Evolutionary conservation across 2,797 vertebrate genomes (phyloP).

Genomic region (Takifugu ocellatus): DNA sequence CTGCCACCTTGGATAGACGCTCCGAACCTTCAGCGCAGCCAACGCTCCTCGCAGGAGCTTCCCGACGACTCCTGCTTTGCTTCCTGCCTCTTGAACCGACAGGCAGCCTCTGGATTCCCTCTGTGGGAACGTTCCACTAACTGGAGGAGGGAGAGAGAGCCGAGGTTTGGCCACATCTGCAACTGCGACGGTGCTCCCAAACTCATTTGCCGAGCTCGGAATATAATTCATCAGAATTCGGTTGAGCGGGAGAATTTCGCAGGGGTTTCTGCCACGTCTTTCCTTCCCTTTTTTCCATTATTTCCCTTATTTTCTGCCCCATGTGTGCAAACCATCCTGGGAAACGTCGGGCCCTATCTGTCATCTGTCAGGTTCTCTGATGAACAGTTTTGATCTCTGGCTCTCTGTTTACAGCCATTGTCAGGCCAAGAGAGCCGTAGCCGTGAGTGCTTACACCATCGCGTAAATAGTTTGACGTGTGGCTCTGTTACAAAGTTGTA

Average conservation of each 20-base stretch:
- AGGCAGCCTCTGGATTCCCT: too few relatives aligned
- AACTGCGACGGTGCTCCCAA: slow-evolving; percentile 63
- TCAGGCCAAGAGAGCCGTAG: slow-evolving; percentile 72
- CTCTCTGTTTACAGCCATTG: slow-evolving; percentile 74
- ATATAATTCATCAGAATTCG: slow-evolving; percentile 13
- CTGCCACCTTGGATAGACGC: too few relatives aligned
- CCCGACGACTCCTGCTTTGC: too few relatives aligned
- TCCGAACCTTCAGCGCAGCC: too few relatives aligned
- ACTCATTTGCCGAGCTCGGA: slow-evolving; percentile 59
- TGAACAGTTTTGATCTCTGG: slow-evolving; percentile 76
- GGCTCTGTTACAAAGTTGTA: slow-evolving; percentile 74
- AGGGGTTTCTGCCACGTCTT: slow-evolving; percentile 5
- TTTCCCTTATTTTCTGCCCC: slow-evolving; percentile 6
- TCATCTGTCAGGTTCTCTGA: slow-evolving; percentile 75
- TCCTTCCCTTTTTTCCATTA: slow-evolving; percentile 20
- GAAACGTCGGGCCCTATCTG: slow-evolving; percentile 74
- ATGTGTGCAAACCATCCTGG: slow-evolving; percentile 59
- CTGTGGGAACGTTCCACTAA: too few relatives aligned
- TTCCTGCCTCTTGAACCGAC: too few relatives aligned
- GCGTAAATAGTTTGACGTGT: slow-evolving; percentile 82
- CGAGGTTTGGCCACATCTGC: slow-evolving; percentile 37
- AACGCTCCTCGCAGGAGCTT: too few relatives aligned
- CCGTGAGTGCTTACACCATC: slow-evolving; percentile 79
- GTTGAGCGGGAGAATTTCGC: too few relatives aligned
- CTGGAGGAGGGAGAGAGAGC: slow-evolving; percentile 8